A percentile compares a stretch with the other conserved stretches of the same genome.
Evolutionary conservation across 2,797 vertebrate species (phyloP).

Genomic region (Astyanax mexicanus): DNA sequence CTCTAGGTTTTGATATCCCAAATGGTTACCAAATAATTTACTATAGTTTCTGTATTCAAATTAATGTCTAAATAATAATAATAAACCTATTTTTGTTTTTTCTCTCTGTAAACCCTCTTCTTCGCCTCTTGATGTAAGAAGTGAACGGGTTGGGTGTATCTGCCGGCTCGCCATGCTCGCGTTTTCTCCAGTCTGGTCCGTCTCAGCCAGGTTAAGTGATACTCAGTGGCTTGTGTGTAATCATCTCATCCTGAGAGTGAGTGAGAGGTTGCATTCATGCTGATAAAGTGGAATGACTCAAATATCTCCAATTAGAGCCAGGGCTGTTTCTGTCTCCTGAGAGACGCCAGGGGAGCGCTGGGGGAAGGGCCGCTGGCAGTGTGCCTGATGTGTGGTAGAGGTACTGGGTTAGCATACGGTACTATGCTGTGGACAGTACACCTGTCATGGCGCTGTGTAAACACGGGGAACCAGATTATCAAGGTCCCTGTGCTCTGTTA

Average conservation of each 20-base stretch:
- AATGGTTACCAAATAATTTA: no score
- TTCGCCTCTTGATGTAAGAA: no score
- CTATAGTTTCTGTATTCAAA: no score
- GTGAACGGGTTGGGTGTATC: background rate
- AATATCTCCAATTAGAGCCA: slow-evolving; percentile 50
- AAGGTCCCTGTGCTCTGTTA: no score
- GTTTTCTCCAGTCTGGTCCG: slow-evolving; percentile 1
- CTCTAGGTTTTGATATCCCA: no score
- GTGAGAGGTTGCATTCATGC: slow-evolving; percentile 10
- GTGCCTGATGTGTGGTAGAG: slow-evolving; percentile 26
- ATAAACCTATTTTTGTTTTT: background rate
- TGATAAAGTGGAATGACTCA: slow-evolving; percentile 39
- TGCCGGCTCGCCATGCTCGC: background rate
- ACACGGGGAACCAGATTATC: no score
- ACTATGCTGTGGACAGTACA: slow-evolving; percentile 32
- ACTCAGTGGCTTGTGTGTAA: slow-evolving; percentile 13
- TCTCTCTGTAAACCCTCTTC: background rate
- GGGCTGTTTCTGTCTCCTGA: slow-evolving; percentile 47
- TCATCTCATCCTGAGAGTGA: slow-evolving; percentile 4
- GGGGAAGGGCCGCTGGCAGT: slow-evolving; percentile 8
- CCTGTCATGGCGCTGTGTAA: slow-evolving; percentile 13
- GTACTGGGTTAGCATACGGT: slow-evolving; percentile 43
- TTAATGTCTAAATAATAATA: no score
- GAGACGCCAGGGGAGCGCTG: slow-evolving; percentile 11
- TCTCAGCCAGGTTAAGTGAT: slow-evolving; percentile 21